Conservation (phyloP, 2,113 vertebrate genomes). For the Alligator sinensis region DNA sequence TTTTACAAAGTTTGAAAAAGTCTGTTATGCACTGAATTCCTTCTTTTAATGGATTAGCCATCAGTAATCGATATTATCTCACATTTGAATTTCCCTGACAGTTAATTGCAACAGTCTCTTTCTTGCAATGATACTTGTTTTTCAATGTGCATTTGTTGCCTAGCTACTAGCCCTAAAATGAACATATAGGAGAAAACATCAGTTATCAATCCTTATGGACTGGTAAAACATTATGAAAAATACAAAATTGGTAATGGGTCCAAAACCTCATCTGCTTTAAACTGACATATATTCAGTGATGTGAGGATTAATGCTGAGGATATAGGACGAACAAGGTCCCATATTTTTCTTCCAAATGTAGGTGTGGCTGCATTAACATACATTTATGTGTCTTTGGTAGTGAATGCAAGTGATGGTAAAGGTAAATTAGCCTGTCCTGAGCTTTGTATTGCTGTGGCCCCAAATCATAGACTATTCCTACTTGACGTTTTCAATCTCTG, state of each 20-base stretch:
- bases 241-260: not conserved
- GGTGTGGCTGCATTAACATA: not conserved
- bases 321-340: not conserved
- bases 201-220: not conserved
- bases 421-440: not conserved
- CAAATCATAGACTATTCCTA: not conserved
- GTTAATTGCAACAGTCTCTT: constrained; percentile 13
- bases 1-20: constrained; percentile 50
- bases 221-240: not conserved
- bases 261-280: not conserved
- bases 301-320: not conserved
- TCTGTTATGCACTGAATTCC: constrained; percentile 49
- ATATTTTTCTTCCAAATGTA: not conserved
- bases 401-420: not conserved
- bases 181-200: not conserved
- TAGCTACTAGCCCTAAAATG: not conserved
- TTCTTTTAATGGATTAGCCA: constrained; percentile 54
- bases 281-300: not conserved
- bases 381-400: not conserved
- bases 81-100: constrained; percentile 48
- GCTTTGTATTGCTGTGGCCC: not conserved
- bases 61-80: constrained; percentile 63
- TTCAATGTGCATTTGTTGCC: not conserved
- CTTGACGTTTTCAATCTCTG: not conserved
- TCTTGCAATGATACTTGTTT: constrained; percentile 13